Evolutionary conservation across 37 sponge, comb jelly and placozoan genomes (phyloP), one percentile per base, ranked within the genome.

Genomic region (Haliclona indistincta): DNA sequence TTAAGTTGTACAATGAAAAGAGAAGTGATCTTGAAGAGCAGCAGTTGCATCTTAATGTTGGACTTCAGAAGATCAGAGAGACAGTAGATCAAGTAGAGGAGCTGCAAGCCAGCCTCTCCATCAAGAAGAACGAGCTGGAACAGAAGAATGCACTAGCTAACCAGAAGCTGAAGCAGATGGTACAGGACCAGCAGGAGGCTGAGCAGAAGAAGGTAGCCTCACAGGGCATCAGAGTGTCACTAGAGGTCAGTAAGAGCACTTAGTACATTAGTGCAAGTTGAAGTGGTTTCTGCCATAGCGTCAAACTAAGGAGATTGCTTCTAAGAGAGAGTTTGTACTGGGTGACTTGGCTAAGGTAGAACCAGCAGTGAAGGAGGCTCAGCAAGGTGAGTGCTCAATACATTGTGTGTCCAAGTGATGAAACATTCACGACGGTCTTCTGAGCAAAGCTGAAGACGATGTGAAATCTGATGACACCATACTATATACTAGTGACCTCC

Each of bases 31-130:
- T 97, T 19, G 98, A 97, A 42, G 98, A 95, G 68, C 98, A 97
- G 71, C 98, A 97, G 52, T 79, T 97, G 13, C 98, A 97, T 89
- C 81, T 97, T 19, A 97, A 94, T 69, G 95, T 97, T 15, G 98
- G 98, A 10, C 77, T 97, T 22, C 80, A 89, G 68, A 97, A 97
- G 81, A 97, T 95, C 51, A 32, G 83, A 4, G 98, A 97, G 74
- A 97, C 98, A 38, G 98, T 94, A 19, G 93, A 97, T 29, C 95
- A 94, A 72, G 98, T 97, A 44, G 93, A 92, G 47, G 95, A 97
- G 49, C 88, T 97, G 3, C 93, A 95, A 79, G 63, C 88, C 1
- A 89, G 87, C 43, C 88, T 97, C 47, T 93, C 96, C 29, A 76
- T 90, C 54, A 97, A 97, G 88, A 95, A 95, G 88, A 83, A 82